Percentiles rank a stretch among this genome's conserved stretches.
These are phyloP conservation scores for Caprella mutica DNA, from an alignment of 2,888 invertebrate genomes.

Conservation along the genomic window DNA sequence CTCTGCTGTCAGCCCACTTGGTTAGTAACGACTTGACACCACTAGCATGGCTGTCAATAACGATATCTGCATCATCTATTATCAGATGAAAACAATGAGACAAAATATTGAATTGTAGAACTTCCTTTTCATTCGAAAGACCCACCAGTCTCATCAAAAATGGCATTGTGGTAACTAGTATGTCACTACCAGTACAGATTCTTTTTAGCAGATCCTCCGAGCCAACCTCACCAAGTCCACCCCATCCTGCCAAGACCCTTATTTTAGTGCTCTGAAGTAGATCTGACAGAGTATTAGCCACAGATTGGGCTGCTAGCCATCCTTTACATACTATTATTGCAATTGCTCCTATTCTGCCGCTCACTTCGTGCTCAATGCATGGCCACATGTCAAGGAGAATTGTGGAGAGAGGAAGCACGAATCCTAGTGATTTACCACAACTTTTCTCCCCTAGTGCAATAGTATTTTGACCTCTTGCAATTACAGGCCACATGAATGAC, in stretches of 20 bases:
- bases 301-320: slow-evolving; percentile 18
- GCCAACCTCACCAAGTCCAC: slow-evolving; percentile 14
- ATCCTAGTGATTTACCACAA: slow-evolving; percentile 60
- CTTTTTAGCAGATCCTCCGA: slow-evolving; percentile 9
- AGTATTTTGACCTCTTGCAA: slow-evolving; percentile 53
- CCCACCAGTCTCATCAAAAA: slow-evolving; percentile 16
- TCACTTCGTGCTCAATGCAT: not conserved
- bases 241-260: slow-evolving; percentile 22
- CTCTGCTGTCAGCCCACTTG: slow-evolving; percentile 14
- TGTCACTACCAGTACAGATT: slow-evolving; percentile 16
- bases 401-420: slow-evolving; percentile 55
- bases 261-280: slow-evolving; percentile 12
- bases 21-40: slow-evolving; percentile 16
- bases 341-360: slow-evolving; percentile 17
- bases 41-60: slow-evolving; percentile 8
- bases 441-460: slow-evolving; percentile 51
- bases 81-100: slow-evolving; percentile 23
- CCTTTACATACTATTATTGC: slow-evolving; percentile 23
- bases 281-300: slow-evolving; percentile 7
- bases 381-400: slow-evolving; percentile 45
- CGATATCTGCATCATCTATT: slow-evolving; percentile 26
- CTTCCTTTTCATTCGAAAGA: not conserved
- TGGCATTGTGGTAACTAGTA: slow-evolving; percentile 27
- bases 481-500: slow-evolving; percentile 57
- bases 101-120: not conserved